These are phyloP conservation scores for Phrynocephalus versicolor DNA, from an alignment of 2,113 vertebrate species.

Conservation along the genomic window DNA sequence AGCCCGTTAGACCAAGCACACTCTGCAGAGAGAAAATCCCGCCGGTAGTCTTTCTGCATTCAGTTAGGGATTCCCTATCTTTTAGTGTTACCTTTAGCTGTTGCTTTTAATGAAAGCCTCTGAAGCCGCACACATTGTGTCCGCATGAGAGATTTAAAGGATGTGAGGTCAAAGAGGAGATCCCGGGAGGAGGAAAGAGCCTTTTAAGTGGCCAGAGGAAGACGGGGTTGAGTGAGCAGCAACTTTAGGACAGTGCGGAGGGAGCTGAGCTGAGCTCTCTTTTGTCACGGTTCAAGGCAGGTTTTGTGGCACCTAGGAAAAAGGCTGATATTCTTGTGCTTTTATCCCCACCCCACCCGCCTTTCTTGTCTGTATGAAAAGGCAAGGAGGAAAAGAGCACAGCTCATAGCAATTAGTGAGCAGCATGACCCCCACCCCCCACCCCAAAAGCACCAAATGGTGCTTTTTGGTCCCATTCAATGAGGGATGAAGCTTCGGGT, in stretches of 20 bases:
- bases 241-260: constrained; percentile 3
- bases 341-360: too few relatives aligned
- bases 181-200: constrained; percentile 9
- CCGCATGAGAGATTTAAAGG: constrained; percentile 27
- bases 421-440: neutral
- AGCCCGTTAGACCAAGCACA: neutral
- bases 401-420: neutral
- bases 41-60: neutral
- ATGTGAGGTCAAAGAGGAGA: constrained; percentile 28
- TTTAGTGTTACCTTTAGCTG: neutral
- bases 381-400: neutral
- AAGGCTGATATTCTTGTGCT: neutral
- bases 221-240: neutral
- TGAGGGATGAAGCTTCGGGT: constrained; percentile 9
- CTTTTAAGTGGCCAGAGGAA: constrained; percentile 21
- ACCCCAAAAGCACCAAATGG: neutral
- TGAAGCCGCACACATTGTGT: constrained; percentile 1
- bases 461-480: neutral
- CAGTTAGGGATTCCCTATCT: neutral
- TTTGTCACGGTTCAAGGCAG: neutral
- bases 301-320: neutral
- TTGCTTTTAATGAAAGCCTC: constrained; percentile 34
- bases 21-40: neutral
- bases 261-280: neutral
- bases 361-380: neutral